Percentiles rank a stretch among this genome's conserved stretches.
Evolutionary conservation across 2,113 vertebrate species (phyloP).

Genomic region (Ceyx cyanopectus): DNA sequence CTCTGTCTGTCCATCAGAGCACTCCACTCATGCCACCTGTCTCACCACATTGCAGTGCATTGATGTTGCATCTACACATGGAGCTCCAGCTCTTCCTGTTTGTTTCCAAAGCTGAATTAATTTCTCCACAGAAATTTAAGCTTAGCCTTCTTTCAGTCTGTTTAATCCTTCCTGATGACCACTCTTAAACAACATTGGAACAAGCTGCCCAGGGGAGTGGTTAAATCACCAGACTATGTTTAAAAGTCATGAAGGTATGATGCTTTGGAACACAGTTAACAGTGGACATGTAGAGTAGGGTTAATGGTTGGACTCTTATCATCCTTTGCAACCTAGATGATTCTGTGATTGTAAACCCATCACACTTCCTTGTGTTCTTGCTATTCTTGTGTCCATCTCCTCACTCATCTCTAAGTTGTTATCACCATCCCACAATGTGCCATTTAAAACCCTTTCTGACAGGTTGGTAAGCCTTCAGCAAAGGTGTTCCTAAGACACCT

Average conservation of each 20-base stretch:
- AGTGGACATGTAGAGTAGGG: too few species aligned
- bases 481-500: not conserved
- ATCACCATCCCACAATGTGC: not conserved
- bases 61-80: not conserved
- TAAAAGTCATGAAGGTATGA: too few species aligned
- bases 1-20: not conserved
- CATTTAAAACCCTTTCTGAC: not conserved
- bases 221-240: too few species aligned
- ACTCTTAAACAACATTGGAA: not conserved
- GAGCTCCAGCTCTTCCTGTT: not conserved
- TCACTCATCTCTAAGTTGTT: not conserved
- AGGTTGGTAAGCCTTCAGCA: not conserved
- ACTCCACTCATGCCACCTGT: not conserved
- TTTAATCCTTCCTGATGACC: not conserved
- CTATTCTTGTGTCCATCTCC: not conserved
- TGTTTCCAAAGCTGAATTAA: not conserved
- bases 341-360: not conserved
- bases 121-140: not conserved
- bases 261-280: too few species aligned
- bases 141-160: not conserved
- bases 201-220: too few species aligned
- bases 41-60: not conserved
- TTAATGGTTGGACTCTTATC: too few species aligned
- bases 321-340: too few species aligned
- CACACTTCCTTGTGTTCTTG: not conserved